Evolutionary conservation across 1,140 invertebrate species (phyloP).

Genomic region (Anastrepha ludens): DNA sequence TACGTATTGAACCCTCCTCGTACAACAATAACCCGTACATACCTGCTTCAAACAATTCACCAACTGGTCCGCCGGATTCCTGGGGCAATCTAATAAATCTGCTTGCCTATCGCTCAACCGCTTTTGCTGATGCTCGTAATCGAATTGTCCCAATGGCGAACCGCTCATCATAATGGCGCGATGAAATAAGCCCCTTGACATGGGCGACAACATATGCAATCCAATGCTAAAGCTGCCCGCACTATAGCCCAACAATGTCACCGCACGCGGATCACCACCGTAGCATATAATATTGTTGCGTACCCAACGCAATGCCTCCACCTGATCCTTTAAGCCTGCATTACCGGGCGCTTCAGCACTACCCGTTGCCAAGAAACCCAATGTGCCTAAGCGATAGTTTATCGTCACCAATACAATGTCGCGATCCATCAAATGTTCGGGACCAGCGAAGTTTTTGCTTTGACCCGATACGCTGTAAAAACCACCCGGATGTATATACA

Average conservation of each 20-base stretch:
- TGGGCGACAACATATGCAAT: slow-evolving; percentile 76
- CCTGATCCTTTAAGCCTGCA: slow-evolving; percentile 85
- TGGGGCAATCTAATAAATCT: slow-evolving; percentile 80
- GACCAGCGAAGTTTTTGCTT: slow-evolving; percentile 74
- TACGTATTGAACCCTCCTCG: too few relatives aligned
- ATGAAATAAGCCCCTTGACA: slow-evolving; percentile 76
- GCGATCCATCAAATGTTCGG: slow-evolving; percentile 77
- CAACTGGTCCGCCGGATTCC: slow-evolving; percentile 60
- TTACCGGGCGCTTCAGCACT: slow-evolving; percentile 80
- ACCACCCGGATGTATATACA: slow-evolving; percentile 80
- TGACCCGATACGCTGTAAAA: slow-evolving; percentile 74
- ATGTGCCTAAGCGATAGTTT: slow-evolving; percentile 79
- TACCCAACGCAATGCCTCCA: slow-evolving; percentile 83
- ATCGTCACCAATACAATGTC: slow-evolving; percentile 79
- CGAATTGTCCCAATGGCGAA: slow-evolving; percentile 74
- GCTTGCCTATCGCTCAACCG: slow-evolving; percentile 81
- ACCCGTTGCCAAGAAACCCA: slow-evolving; percentile 80
- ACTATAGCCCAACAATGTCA: slow-evolving; percentile 82
- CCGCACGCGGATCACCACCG: slow-evolving; percentile 79
- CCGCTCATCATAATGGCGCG: slow-evolving; percentile 77
- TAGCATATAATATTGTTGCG: slow-evolving; percentile 82
- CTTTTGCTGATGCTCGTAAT: slow-evolving; percentile 71
- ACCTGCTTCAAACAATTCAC: slow-evolving; percentile 58
- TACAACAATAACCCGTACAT: too few relatives aligned
- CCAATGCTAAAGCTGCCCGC: slow-evolving; percentile 76